A percentile compares a stretch with the other conserved stretches of the same genome.
phyloP scores from a whole-genome alignment of 2,113 vertebrate species.

The Limanda limanda region DNA sequence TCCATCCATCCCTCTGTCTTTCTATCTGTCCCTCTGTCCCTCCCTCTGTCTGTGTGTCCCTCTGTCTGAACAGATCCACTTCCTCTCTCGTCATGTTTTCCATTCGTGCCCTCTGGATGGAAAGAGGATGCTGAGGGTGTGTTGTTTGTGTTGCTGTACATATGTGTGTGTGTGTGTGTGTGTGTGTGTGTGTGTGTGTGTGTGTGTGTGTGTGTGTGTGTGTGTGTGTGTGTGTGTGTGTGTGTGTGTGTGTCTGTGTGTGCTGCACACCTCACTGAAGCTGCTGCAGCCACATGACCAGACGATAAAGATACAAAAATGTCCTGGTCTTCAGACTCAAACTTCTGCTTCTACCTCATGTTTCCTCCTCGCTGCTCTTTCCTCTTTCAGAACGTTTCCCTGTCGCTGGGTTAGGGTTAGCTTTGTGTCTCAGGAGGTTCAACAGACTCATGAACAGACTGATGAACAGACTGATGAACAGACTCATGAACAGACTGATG shows the following conservation, averaged over 20 bases:
- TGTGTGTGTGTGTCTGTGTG: background rate
- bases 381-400: too few relatives aligned
- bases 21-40: background rate
- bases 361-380: background rate
- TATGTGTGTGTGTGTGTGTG: background rate
- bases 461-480: too few relatives aligned
- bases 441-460: too few relatives aligned
- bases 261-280: too few relatives aligned
- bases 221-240: background rate
- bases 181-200: background rate
- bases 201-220: background rate
- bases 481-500: too few relatives aligned
- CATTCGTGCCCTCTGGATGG: conserved; percentile 9
- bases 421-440: too few relatives aligned
- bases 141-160: background rate
- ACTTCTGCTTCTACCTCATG: background rate
- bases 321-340: too few relatives aligned
- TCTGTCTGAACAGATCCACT: background rate
- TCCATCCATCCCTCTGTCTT: too few relatives aligned
- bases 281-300: too few relatives aligned
- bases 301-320: too few relatives aligned
- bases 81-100: conserved; percentile 51
- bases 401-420: too few relatives aligned
- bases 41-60: background rate
- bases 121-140: conserved; percentile 57